A percentile compares a stretch with the other conserved stretches of the same genome.
Evolutionary conservation across 2,113 vertebrate genomes (phyloP).

Genomic region (Xiphophorus maculatus): DNA sequence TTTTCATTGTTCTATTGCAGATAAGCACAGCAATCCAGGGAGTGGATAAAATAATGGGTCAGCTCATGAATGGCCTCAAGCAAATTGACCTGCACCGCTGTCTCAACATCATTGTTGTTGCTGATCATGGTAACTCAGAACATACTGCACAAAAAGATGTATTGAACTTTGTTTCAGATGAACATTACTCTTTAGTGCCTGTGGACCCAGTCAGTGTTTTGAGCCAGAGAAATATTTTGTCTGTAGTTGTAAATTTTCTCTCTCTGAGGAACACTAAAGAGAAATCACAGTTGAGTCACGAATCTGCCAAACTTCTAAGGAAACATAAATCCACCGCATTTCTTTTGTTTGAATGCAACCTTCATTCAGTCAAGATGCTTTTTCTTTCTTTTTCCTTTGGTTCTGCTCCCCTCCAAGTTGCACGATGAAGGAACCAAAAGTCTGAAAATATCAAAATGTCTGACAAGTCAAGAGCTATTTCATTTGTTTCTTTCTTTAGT

Average conservation of each 20-base stretch:
- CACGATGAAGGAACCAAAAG: no score
- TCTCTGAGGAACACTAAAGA: neutral
- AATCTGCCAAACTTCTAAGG: no score
- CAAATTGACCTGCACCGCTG: conserved; percentile 78
- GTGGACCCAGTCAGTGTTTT: neutral
- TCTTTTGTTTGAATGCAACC: no score
- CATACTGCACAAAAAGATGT: neutral
- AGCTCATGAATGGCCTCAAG: conserved; percentile 83
- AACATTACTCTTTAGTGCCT: no score
- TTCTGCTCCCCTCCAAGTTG: no score
- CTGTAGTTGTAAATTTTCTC: neutral
- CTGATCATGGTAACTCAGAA: conserved; percentile 78
- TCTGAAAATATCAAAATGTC: no score
- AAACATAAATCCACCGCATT: no score
- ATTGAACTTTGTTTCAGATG: neutral
- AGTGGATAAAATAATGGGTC: conserved; percentile 75
- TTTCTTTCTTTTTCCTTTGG: no score
- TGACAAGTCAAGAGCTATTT: no score
- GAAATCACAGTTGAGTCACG: neutral
- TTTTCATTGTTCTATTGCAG: conserved; percentile 44
- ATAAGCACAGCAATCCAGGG: conserved; percentile 68
- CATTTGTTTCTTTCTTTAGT: no score
- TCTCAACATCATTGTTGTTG: conserved; percentile 79
- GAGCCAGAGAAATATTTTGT: neutral
- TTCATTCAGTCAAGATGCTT: no score